Conservation (phyloP, 1,140 invertebrate genomes). For the Anoplolepis gracilipes region DNA sequence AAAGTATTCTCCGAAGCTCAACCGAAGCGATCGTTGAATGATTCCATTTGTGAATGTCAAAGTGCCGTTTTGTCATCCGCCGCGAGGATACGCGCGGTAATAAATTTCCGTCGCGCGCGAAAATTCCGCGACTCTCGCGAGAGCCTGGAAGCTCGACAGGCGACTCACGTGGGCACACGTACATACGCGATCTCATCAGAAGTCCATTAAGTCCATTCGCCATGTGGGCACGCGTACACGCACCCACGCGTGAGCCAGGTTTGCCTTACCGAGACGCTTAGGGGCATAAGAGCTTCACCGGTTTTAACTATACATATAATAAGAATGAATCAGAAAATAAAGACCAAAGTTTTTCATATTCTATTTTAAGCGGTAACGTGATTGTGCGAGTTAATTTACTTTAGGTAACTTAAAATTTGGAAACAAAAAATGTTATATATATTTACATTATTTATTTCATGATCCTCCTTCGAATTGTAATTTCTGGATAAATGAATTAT, state of each 20-base stretch:
- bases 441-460: not conserved
- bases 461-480: not conserved
- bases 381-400: not conserved
- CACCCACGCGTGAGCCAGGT: constrained; percentile 61
- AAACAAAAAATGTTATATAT: not conserved
- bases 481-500: no score
- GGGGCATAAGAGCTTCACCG: not conserved
- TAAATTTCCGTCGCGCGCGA: constrained; percentile 47
- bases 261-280: not conserved
- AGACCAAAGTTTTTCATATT: not conserved
- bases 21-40: constrained; percentile 29
- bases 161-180: constrained; percentile 71
- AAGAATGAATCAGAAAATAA: constrained; percentile 9
- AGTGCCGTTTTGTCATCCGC: constrained; percentile 23
- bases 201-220: constrained; percentile 78
- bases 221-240: constrained; percentile 70
- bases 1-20: constrained; percentile 67
- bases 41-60: constrained; percentile 39
- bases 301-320: not conserved
- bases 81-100: not conserved
- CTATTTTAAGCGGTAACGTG: not conserved
- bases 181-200: constrained; percentile 67
- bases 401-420: not conserved
- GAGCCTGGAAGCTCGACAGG: constrained; percentile 35
- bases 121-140: constrained; percentile 32